phyloP scores from a whole-genome alignment of 2,797 vertebrate genomes.

The Clarias fuscus region DNA sequence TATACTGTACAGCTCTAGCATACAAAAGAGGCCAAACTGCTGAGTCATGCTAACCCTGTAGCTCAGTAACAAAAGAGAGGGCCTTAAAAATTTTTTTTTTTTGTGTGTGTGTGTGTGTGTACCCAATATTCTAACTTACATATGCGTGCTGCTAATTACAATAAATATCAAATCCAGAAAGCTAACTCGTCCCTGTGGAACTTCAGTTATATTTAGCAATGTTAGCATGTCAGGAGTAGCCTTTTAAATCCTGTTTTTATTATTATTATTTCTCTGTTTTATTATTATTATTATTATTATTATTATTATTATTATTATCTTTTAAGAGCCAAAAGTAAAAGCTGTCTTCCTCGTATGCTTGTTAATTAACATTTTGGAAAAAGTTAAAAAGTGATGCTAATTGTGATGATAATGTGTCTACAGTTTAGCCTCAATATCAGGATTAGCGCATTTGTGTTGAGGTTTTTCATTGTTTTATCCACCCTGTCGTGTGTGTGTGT shows the following conservation, averaged over 20 bases:
- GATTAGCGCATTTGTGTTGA: neutral
- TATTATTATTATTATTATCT: too few species aligned
- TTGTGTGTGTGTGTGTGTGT: neutral
- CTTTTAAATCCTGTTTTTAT: too few species aligned
- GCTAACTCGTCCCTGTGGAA: neutral
- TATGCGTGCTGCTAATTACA: neutral
- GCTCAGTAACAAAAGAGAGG: neutral
- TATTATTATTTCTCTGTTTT: neutral
- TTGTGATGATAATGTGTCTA: neutral
- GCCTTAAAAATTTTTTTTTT: neutral
- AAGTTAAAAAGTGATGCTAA: neutral
- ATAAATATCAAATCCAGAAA: neutral
- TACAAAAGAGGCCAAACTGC: neutral
- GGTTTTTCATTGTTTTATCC: neutral
- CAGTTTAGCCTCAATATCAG: neutral
- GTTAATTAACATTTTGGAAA: neutral
- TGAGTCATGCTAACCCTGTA: constrained; percentile 2
- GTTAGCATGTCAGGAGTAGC: neutral
- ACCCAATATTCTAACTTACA: neutral
- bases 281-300: too few species aligned
- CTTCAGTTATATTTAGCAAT: neutral
- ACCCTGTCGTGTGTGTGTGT: neutral
- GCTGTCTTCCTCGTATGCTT: neutral
- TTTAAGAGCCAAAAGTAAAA: neutral
- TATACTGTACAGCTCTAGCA: neutral